Evolutionary conservation across 2,888 invertebrate genomes (phyloP).

Genomic region (Drosophila mercatorum): DNA sequence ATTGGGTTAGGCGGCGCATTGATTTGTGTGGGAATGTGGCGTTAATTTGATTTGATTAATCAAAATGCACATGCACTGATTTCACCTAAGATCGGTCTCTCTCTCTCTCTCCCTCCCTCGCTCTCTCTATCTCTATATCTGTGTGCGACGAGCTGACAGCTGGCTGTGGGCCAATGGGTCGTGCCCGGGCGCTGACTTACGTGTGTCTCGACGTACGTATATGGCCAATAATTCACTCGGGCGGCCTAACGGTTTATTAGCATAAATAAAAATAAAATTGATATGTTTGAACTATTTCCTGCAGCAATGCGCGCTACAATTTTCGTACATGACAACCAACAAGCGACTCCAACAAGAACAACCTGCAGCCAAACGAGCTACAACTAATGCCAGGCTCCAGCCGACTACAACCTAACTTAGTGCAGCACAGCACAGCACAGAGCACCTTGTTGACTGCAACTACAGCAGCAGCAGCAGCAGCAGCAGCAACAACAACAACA

Average conservation of each 20-base stretch:
- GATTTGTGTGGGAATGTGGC: conserved; percentile 78
- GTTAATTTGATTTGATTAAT: conserved; percentile 80
- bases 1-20: conserved; percentile 63
- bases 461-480: conserved; percentile 8
- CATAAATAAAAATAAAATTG: conserved; percentile 81
- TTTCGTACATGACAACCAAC: conserved; percentile 79
- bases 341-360: conserved; percentile 69
- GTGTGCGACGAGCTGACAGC: conserved; percentile 2
- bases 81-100: conserved; percentile 48
- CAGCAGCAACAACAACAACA: conserved; percentile 2
- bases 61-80: conserved; percentile 63
- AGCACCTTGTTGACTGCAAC: conserved; percentile 42
- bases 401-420: conserved; percentile 57
- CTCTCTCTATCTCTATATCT: not conserved
- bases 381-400: conserved; percentile 63
- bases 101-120: not conserved
- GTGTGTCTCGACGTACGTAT: conserved; percentile 18
- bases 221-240: conserved; percentile 74
- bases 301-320: conserved; percentile 80
- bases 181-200: conserved; percentile 51
- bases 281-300: conserved; percentile 81
- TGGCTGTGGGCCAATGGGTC: conserved; percentile 58
- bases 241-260: conserved; percentile 76
- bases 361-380: conserved; percentile 73
- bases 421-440: conserved; percentile 33